Conservation (phyloP, 2,888 invertebrate species). For the Petrolisthes cinctipes region DNA sequence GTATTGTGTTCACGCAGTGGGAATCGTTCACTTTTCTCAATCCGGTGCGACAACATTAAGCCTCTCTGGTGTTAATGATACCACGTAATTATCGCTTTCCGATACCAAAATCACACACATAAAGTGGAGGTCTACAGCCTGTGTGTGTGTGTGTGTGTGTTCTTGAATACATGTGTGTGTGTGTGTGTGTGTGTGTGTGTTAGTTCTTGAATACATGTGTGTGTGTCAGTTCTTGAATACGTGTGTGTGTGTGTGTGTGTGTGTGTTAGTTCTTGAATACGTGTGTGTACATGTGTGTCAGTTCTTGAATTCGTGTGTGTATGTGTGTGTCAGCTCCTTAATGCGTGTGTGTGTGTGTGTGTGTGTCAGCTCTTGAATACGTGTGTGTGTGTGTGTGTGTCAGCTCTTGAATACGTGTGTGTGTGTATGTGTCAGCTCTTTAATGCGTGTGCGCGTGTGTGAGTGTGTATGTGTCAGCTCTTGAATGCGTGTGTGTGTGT, state of each 20-base stretch:
- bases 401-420: constrained; percentile 5
- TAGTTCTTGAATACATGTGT: background rate
- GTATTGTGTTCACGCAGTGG: no score
- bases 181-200: constrained; percentile 19
- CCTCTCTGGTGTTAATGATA: no score
- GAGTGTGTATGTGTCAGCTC: constrained; percentile 27
- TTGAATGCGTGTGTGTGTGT: constrained; percentile 29
- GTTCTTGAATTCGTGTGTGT: constrained; percentile 20
- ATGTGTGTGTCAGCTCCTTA: constrained; percentile 23
- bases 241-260: constrained; percentile 16
- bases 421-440: background rate
- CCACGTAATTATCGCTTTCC: no score
- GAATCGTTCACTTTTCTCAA: no score
- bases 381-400: constrained; percentile 17
- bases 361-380: constrained; percentile 3
- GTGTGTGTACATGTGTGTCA: constrained; percentile 18
- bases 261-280: constrained; percentile 9
- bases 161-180: background rate
- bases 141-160: background rate
- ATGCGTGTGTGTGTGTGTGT: background rate
- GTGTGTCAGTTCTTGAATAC: constrained; percentile 5
- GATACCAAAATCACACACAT: background rate
- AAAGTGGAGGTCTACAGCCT: background rate
- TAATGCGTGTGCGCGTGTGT: constrained; percentile 15
- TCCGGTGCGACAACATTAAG: no score